Percentiles rank a stretch among this genome's conserved stretches.
These are phyloP conservation scores for Phocides pigmalion DNA, from an alignment of 1,140 invertebrate genomes.

Conservation along the genomic window DNA sequence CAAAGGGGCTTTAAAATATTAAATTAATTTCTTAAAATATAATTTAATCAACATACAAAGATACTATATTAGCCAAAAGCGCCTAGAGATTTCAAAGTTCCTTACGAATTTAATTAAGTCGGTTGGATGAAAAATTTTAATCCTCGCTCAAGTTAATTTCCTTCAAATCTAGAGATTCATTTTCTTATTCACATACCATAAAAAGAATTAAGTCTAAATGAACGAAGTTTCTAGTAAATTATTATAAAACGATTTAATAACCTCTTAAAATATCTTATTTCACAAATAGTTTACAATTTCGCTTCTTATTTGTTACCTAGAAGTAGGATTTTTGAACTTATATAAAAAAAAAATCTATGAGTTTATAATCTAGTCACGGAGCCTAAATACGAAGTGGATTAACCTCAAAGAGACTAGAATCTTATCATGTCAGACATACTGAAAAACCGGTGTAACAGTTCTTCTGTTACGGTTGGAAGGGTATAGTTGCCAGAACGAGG, in stretches of 20 bases:
- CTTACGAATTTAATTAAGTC: slow-evolving; percentile 75
- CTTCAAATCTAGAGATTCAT: slow-evolving; percentile 54
- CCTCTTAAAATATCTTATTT: not conserved
- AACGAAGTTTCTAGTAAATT: slow-evolving; percentile 42
- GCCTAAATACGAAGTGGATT: too few relatives aligned
- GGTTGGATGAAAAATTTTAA: slow-evolving; percentile 77
- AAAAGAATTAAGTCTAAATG: slow-evolving; percentile 57
- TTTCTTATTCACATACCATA: slow-evolving; percentile 57
- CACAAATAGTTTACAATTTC: not conserved
- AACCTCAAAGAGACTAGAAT: too few relatives aligned
- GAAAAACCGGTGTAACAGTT: too few relatives aligned
- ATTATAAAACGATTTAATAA: slow-evolving; percentile 38
- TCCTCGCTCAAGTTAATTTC: slow-evolving; percentile 72
- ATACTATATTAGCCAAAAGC: slow-evolving; percentile 17
- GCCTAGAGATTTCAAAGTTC: slow-evolving; percentile 58
- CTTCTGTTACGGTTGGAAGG: too few relatives aligned
- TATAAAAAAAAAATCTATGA: too few relatives aligned
- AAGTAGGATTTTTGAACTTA: too few relatives aligned
- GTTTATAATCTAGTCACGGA: too few relatives aligned
- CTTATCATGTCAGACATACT: too few relatives aligned
- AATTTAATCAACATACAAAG: slow-evolving; percentile 42
- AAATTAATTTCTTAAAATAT: slow-evolving; percentile 8
- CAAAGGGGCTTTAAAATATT: too few relatives aligned
- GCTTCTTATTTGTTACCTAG: too few relatives aligned
- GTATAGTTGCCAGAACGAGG: too few relatives aligned